Conservation (phyloP, 2,797 vertebrate genomes). For the Podarcis lilfordi region DNA sequence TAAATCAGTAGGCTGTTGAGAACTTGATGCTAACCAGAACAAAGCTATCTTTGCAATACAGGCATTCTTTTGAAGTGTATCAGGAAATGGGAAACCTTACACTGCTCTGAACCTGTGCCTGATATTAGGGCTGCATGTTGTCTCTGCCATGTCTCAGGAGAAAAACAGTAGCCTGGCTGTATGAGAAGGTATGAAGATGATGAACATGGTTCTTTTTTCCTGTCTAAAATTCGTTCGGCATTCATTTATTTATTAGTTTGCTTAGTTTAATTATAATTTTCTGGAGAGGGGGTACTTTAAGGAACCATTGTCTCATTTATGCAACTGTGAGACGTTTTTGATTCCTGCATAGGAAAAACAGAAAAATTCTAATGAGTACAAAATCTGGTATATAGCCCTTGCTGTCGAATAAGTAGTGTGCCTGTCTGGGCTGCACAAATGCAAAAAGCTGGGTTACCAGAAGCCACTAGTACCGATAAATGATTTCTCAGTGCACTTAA, state of each 20-base stretch:
- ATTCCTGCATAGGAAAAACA: background rate
- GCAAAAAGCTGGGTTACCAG: background rate
- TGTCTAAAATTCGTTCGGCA: background rate
- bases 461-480: background rate
- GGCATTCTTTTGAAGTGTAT: constrained; percentile 1
- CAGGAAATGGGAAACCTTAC: constrained; percentile 27
- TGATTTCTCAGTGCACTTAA: background rate
- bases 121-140: background rate
- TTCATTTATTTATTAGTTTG: background rate
- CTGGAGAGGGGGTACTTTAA: background rate
- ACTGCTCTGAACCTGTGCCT: background rate
- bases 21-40: constrained; percentile 4
- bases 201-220: background rate
- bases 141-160: background rate
- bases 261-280: background rate
- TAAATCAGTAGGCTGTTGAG: background rate
- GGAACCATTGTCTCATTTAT: background rate
- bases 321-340: background rate
- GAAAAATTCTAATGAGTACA: background rate
- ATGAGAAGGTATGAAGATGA: background rate
- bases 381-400: background rate
- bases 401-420: background rate
- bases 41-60: constrained; percentile 37
- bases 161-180: background rate
- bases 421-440: background rate